Percentiles rank a stretch among this genome's conserved stretches.
Conservation (phyloP, 2,888 invertebrate species). For the Volucella zonaria region DNA sequence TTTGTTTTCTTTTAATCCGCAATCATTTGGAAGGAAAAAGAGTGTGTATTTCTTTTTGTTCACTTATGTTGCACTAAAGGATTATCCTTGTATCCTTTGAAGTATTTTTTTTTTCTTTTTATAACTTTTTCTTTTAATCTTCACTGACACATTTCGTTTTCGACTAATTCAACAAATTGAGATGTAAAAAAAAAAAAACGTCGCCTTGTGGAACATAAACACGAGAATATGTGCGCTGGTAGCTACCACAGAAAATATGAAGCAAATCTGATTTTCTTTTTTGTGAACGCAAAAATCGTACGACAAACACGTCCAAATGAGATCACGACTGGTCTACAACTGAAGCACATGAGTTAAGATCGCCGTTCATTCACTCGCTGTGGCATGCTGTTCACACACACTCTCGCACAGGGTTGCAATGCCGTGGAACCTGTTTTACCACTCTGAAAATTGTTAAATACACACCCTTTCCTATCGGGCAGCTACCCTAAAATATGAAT, state of each 20-base stretch:
- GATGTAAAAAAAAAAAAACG: neutral
- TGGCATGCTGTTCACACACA: constrained; percentile 49
- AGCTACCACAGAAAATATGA: constrained; percentile 24
- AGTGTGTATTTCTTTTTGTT: constrained; percentile 35
- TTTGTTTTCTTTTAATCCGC: constrained; percentile 43
- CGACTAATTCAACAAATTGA: constrained; percentile 26
- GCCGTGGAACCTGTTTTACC: constrained; percentile 70
- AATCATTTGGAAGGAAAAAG: constrained; percentile 30
- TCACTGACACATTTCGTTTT: constrained; percentile 62
- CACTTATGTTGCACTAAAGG: constrained; percentile 58
- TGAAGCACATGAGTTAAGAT: constrained; percentile 77
- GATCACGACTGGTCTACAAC: constrained; percentile 83
- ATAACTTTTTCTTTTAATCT: neutral
- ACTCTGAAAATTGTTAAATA: constrained; percentile 58
- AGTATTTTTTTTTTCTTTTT: neutral
- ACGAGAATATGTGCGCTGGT: constrained; percentile 56
- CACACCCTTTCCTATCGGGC: constrained; percentile 68
- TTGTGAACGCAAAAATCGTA: constrained; percentile 67
- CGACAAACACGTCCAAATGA: constrained; percentile 81
- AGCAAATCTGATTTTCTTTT: constrained; percentile 36
- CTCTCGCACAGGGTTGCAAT: constrained; percentile 41
- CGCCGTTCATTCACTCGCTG: constrained; percentile 63
- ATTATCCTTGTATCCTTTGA: constrained; percentile 71
- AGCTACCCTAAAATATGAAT: constrained; percentile 63
- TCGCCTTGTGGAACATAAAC: constrained; percentile 64